Base-by-base conservation (phyloP, 2,888 invertebrate species). In the Hymenopus coronatus region DNA sequence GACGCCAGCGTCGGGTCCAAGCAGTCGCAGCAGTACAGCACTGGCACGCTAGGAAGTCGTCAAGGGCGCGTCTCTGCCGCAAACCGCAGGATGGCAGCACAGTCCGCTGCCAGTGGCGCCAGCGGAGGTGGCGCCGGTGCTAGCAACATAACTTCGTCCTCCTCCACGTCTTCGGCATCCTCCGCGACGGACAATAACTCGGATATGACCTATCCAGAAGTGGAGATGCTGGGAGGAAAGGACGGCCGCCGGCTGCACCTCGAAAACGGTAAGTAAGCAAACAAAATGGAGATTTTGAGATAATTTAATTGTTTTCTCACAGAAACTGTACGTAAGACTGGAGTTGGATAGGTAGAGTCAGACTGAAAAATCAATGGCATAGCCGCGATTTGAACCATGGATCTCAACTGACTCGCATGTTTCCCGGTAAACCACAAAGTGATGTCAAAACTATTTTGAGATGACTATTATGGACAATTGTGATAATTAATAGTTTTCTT, bases 181-280 rank as follows among this genome's bases (percentile, higher is more conserved):
- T 91, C 91, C 28, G 91, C 91, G 82, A 91, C 91, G 8, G 92
- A 92, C 88, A 92, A 92, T 88, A 91, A 92, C 89, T 91, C 92
- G 33, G 92, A 92, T 90, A 91, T 91, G 88, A 91, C 92, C 6
- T 92, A 92, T 90, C 91, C 92, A 9, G 92, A 92, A 87, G 91
- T 91, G 82, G 92, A 92, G 27, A 82, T 87, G 87, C n/a, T 87
- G 27, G 82, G 87, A 83, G 90, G 89, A 88, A 90, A 91, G 87
- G 90, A 91, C 88, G 90, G 90, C 85, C 89, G 91, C 33, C 90
- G 91, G 88, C 90, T 90, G 30, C 91, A 90, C 85, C 89, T 91
- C 7, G 91, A 91, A 85, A 91, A 91, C 86, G 91, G 91, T 91
- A 88, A 91, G 91, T 88, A 46, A 28, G 6, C 54, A 6, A 40